Evolutionary conservation across 2,113 vertebrate species (phyloP).

Genomic region (Pholis gunnellus): DNA sequence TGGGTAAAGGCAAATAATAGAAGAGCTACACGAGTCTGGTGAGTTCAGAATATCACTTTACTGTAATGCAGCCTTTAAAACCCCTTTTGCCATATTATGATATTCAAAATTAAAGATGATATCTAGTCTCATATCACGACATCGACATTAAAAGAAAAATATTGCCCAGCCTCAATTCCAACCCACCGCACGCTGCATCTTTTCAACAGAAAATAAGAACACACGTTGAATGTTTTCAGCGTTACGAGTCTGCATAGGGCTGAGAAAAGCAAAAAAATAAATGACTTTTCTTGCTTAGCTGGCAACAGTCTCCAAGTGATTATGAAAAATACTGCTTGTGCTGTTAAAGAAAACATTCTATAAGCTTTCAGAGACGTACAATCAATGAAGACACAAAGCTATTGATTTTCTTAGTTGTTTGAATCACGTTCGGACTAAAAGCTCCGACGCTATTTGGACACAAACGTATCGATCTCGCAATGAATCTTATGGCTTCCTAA

Average conservation of each 20-base stretch:
- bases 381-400: conserved; percentile 33
- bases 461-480: conserved; percentile 7
- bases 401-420: conserved; percentile 28
- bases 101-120: too few relatives aligned
- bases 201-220: not conserved
- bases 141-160: not conserved
- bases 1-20: too few relatives aligned
- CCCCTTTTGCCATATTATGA: too few relatives aligned
- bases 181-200: not conserved
- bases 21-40: too few relatives aligned
- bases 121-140: not conserved
- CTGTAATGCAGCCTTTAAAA: too few relatives aligned
- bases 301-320: not conserved
- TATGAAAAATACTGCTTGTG: not conserved
- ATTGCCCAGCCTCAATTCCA: too few relatives aligned
- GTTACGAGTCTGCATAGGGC: not conserved
- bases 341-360: not conserved
- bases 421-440: conserved; percentile 20
- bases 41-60: too few relatives aligned
- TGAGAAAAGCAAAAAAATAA: not conserved
- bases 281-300: not conserved
- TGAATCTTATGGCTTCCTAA: not conserved
- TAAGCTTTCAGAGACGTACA: not conserved
- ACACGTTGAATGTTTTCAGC: not conserved
- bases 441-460: conserved; percentile 3